Conservation (phyloP, 2,888 invertebrate genomes). For the Leucania comma region DNA sequence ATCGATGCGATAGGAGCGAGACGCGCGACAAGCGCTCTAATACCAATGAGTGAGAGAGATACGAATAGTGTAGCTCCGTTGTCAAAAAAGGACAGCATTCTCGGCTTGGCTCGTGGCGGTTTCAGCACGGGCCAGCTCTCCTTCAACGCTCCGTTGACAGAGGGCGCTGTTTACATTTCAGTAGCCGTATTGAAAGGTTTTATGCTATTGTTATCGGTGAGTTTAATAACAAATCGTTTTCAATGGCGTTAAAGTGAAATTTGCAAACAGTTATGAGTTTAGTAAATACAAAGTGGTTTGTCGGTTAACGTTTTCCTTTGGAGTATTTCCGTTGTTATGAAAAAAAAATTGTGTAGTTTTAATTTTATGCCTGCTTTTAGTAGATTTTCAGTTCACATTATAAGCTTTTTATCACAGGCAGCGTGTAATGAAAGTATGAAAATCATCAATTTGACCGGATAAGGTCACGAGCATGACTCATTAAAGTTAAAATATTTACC, state of each 20-base stretch:
- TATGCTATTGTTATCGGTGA: conserved; percentile 61
- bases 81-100: conserved; percentile 72
- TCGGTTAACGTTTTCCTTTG: conserved; percentile 45
- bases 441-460: conserved; percentile 6
- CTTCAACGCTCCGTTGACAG: conserved; percentile 70
- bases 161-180: conserved; percentile 79
- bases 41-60: conserved; percentile 73
- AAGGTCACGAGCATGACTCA: conserved; percentile 35
- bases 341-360: background rate
- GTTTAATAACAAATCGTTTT: conserved; percentile 67
- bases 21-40: conserved; percentile 78
- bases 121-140: conserved; percentile 74
- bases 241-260: conserved; percentile 63
- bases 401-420: background rate
- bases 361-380: background rate
- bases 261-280: conserved; percentile 61
- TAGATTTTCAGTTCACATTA: background rate
- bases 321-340: conserved; percentile 26
- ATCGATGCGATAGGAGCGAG: conserved; percentile 88
- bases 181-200: conserved; percentile 60
- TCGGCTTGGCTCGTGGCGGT: conserved; percentile 86
- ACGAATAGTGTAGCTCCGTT: conserved; percentile 49
- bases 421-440: background rate
- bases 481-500: conserved; percentile 17
- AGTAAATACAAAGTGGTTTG: conserved; percentile 59